A percentile compares a stretch with the other conserved stretches of the same genome.
phyloP scores from a whole-genome alignment of 30 jellyfish, hydroid and myxozoan species.

The Cassiopea andromeda region DNA sequence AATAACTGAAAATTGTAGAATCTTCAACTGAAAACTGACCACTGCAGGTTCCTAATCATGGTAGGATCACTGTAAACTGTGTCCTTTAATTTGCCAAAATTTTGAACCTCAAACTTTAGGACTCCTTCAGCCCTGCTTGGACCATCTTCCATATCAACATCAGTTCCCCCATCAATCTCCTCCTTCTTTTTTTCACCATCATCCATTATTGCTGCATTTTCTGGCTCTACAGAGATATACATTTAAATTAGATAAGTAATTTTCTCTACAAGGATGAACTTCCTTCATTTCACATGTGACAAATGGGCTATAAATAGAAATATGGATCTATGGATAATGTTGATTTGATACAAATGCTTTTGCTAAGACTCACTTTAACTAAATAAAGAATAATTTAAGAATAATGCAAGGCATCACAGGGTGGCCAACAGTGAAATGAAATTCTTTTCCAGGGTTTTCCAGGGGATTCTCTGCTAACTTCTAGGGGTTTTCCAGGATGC shows the following conservation, averaged over 20 bases:
- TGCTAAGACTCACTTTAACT: too few relatives aligned
- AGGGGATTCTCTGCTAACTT: too few relatives aligned
- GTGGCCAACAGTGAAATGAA: too few relatives aligned
- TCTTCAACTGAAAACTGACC: constrained; percentile 61
- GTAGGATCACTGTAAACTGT: constrained; percentile 93
- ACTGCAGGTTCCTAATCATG: constrained; percentile 88
- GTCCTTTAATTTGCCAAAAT: constrained; percentile 89
- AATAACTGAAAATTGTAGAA: neutral
- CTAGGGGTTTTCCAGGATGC: too few relatives aligned
- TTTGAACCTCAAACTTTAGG: constrained; percentile 80
- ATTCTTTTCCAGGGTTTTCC: too few relatives aligned
- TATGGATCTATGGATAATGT: too few relatives aligned
- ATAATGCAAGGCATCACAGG: too few relatives aligned
- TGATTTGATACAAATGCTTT: too few relatives aligned
- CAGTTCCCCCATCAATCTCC: constrained; percentile 39
- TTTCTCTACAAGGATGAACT: neutral
- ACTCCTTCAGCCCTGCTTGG: constrained; percentile 96
- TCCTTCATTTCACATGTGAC: neutral
- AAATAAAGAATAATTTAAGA: too few relatives aligned
- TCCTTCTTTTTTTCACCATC: constrained; percentile 26
- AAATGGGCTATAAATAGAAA: too few relatives aligned
- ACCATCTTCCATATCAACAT: constrained; percentile 90
- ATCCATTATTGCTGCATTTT: constrained; percentile 11
- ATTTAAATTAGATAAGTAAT: too few relatives aligned
- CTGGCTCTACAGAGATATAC: neutral